phyloP scores from a whole-genome alignment of 2,888 invertebrate genomes.

The Cylindroiulus punctatus region DNA sequence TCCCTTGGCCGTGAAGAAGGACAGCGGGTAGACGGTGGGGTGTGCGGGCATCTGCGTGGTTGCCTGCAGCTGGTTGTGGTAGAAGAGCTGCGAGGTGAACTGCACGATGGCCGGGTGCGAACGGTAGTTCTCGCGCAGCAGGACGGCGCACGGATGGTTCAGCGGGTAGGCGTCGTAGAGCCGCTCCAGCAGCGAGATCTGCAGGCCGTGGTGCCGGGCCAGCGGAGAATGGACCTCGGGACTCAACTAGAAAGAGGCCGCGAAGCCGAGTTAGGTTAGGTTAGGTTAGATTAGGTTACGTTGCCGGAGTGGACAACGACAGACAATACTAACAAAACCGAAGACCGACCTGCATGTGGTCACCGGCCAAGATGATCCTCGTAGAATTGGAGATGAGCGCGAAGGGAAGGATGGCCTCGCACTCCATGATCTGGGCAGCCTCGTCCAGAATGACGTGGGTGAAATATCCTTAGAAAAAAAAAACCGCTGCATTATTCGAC shows the following conservation, averaged over 20 bases:
- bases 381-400: slow-evolving; percentile 78
- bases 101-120: slow-evolving; percentile 83
- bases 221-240: slow-evolving; percentile 80
- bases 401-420: slow-evolving; percentile 83
- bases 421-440: slow-evolving; percentile 87
- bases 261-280: background rate
- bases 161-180: slow-evolving; percentile 80
- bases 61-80: slow-evolving; percentile 79
- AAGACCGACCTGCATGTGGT: slow-evolving; percentile 75
- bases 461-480: slow-evolving; percentile 70
- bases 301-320: too few relatives aligned
- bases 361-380: slow-evolving; percentile 82
- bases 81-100: slow-evolving; percentile 84
- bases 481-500: too few relatives aligned
- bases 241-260: slow-evolving; percentile 71
- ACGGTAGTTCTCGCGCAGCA: slow-evolving; percentile 83
- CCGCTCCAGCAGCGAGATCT: slow-evolving; percentile 78
- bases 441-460: slow-evolving; percentile 87
- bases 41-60: slow-evolving; percentile 78
- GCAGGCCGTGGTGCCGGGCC: slow-evolving; percentile 65
- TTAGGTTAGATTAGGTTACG: too few relatives aligned
- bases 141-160: slow-evolving; percentile 79
- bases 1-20: slow-evolving; percentile 82
- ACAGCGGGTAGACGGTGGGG: slow-evolving; percentile 77
- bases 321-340: too few relatives aligned